Evolutionary conservation across 2,113 vertebrate species (phyloP), one percentile per base, ranked within the genome.

Genomic region (Amphilophus citrinellus): DNA sequence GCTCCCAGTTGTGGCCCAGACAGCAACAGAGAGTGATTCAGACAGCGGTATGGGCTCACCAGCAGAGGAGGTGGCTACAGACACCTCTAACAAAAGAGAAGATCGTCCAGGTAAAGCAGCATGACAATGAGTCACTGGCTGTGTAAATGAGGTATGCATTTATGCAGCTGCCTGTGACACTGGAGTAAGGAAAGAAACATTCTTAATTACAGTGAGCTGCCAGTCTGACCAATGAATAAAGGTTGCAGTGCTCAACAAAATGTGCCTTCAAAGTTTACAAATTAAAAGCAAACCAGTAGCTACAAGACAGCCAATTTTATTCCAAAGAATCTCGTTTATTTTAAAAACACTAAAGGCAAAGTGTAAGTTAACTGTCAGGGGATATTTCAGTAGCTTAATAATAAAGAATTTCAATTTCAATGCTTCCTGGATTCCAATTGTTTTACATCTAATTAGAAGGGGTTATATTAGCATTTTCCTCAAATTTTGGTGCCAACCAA

Each of bases 41-140:
- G 98, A 97, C 94, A 98, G 97, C 2, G 97, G 97, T 6, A 96
- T 94, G 13, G 76, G 78, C 1, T 97, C 96, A 57, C 94, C 95
- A 0, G 75, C 78, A 1, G 91, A 93, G 66, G 88, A 88, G 76
- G 53, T 80, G 77, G 75, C 61, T 58, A 57, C 50, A 0, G 76
- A 92, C 79, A 37, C 47, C 1, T 42, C 59, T 0, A 57, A 76
- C 63, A 84, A 84, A 8, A 82, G 15, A 57, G 76, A 85, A 24
- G 56, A 84, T 13, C 47, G 8, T 39, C 94, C 65, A 96, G 94
- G 92, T 93, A 61, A 81, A 81, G 78, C 53, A 61, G 32, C 35
- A 59, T 5, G 47, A 89, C 79, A 88, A 78, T 10, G 50, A 57
- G 2, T 5, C 42, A 9, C 53, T 82, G 14, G 17, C n/a, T 76